Evolutionary conservation across 2,113 vertebrate species (phyloP).

Genomic region (Psophia crepitans): DNA sequence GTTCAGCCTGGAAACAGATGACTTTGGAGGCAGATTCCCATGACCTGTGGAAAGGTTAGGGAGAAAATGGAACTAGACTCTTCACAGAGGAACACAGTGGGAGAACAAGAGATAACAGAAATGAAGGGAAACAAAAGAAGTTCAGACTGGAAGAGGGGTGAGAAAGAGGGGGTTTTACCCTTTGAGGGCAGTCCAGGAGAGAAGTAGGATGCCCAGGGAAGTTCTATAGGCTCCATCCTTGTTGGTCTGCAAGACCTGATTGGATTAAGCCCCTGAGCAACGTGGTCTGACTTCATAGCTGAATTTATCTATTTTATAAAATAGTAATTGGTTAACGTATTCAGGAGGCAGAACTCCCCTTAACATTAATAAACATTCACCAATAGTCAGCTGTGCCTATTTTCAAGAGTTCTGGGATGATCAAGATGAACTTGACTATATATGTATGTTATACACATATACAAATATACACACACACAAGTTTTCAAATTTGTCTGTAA

Average conservation of each 20-base stretch:
- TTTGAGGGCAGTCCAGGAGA: neutral
- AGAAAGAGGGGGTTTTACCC: neutral
- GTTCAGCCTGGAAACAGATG: neutral
- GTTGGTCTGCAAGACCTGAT: neutral
- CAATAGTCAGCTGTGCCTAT: neutral
- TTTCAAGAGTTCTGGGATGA: neutral
- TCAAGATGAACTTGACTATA: neutral
- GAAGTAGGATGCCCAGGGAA: neutral
- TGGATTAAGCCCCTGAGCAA: neutral
- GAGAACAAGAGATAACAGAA: neutral
- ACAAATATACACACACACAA: fast-evolving
- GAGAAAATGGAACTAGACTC: neutral
- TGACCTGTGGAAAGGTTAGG: neutral
- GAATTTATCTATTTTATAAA: neutral
- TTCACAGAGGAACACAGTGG: neutral
- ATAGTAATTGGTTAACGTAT: neutral
- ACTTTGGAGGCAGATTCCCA: neutral
- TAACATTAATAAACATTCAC: neutral
- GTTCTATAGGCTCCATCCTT: neutral
- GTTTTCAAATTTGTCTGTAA: neutral
- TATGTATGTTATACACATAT: too few relatives aligned
- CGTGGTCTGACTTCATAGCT: neutral
- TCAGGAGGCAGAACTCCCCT: neutral
- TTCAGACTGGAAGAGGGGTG: neutral
- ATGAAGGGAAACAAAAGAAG: neutral